phyloP scores from a whole-genome alignment of 2,797 vertebrate species.

The Schizopygopsis malacanthus region DNA sequence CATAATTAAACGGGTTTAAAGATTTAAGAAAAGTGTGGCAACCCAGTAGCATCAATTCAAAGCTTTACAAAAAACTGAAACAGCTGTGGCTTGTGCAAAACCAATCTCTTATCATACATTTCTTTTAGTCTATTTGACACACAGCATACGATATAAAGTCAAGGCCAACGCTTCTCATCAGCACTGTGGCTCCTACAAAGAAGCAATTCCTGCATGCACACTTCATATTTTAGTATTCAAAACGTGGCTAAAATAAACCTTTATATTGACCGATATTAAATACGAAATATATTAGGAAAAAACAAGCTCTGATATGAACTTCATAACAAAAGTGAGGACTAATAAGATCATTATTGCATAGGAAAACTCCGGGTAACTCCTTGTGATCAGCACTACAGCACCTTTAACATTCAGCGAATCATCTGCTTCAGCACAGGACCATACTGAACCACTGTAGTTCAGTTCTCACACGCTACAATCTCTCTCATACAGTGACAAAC shows the following conservation, averaged over 20 bases:
- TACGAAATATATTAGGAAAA: neutral
- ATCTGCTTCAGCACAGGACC: neutral
- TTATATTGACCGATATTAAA: neutral
- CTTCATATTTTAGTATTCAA: neutral
- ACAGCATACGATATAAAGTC: neutral
- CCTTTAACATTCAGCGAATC: neutral
- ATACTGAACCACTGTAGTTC: neutral
- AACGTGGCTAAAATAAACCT: neutral
- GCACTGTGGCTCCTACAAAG: neutral
- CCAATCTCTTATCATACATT: neutral
- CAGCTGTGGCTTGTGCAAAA: neutral
- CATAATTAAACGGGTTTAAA: slow-evolving; percentile 1
- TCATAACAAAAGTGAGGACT: slow-evolving; percentile 1
- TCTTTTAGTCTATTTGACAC: neutral
- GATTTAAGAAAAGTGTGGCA: slow-evolving; percentile 10
- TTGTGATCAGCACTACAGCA: slow-evolving; percentile 60
- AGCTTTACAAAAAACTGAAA: neutral
- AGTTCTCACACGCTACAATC: neutral
- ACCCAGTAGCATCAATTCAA: neutral
- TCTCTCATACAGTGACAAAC: neutral
- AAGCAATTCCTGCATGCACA: neutral
- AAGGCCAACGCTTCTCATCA: neutral
- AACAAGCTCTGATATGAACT: neutral
- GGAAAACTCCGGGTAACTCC: slow-evolving; percentile 65
- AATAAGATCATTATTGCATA: slow-evolving; percentile 75